A percentile compares a stretch with the other conserved stretches of the same genome.
Conservation (phyloP, 1,140 invertebrate species). For the Drosophila prosaltans region DNA sequence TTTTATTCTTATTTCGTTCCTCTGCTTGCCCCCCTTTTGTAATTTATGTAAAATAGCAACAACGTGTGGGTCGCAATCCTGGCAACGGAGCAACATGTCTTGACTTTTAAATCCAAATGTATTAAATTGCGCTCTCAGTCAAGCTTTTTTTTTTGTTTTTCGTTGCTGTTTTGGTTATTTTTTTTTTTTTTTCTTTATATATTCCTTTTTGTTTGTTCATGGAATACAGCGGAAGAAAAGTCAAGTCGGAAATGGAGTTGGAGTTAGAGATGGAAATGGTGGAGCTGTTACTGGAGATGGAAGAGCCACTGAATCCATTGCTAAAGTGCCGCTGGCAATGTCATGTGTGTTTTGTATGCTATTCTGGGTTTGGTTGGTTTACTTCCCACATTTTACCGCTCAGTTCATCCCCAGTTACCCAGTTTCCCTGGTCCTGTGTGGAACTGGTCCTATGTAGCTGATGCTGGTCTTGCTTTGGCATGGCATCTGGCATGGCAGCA, state of each 20-base stretch:
- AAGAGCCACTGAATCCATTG: conserved; percentile 23
- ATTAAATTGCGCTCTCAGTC: conserved; percentile 69
- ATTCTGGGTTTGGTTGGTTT: conserved; percentile 44
- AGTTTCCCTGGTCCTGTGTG: background rate
- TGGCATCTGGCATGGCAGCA: conserved; percentile 77
- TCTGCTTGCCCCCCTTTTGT: conserved; percentile 43
- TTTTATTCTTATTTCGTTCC: conserved; percentile 6
- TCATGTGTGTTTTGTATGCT: conserved; percentile 45
- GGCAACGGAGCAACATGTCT: conserved; percentile 75
- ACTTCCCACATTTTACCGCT: background rate
- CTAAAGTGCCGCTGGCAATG: conserved; percentile 55
- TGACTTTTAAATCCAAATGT: conserved; percentile 81
- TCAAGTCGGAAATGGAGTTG: background rate
- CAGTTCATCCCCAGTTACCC: conserved; percentile 1
- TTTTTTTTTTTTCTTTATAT: conserved; percentile 43
- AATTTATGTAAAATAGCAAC: conserved; percentile 79
- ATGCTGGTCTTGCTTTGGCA: conserved; percentile 53
- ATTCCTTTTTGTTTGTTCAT: conserved; percentile 34
- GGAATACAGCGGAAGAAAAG: background rate
- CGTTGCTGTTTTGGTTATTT: conserved; percentile 44
- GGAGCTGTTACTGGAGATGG: conserved; percentile 22
- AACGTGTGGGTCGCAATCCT: conserved; percentile 76
- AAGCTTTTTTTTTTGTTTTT: conserved; percentile 34
- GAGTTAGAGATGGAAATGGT: conserved; percentile 29
- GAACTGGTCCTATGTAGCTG: background rate